Evolutionary conservation across 1,140 invertebrate genomes (phyloP), one percentile per base, ranked within the genome.

Genomic region (Anadara kagoshimensis): DNA sequence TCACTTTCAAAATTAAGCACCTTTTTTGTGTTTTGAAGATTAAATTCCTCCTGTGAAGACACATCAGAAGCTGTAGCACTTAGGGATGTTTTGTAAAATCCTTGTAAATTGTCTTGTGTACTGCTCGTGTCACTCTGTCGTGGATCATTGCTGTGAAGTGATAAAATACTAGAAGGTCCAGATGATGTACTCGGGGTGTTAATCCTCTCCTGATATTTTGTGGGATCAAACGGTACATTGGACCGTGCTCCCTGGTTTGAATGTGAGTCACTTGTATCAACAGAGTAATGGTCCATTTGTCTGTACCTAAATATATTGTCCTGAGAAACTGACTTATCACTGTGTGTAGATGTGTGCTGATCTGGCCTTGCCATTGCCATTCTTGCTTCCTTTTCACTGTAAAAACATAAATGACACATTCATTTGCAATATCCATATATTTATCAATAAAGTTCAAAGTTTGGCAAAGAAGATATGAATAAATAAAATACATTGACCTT

Each of bases 11-110:
- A 85, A 58, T 79, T 78, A 1, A 84, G 74, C 62, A 77, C 71
- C 62, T 80, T 81, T 58, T 83, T 83, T 22, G 84, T 85, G 45
- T 80, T 78, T 29, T 85, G 79, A 14, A 84, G 78, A 70, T 78
- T 81, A 64, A 84, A 85, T 44, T 82, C 80, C 54, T 61, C 58
- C 10, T 81, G 74, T 0, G 78, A 79, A 4, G 80, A 82, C 16
- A 77, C 57, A 51, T 80, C 78, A 26, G 79, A 80, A 0, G 70
- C 41, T 18, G 57, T 51, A 62, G 66, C 54, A 36, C 56, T 73
- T 54, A 47, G 49, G 47, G 51, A 61, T 5, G 26, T 59, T 41
- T 64, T 71, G 36, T 14, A 43, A 10, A 43, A 20, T 43, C 64
- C 64, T 1, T 51, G 54, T 36, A 36, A 36, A 36, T 36, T 36